Evolutionary conservation across 2,113 vertebrate species (phyloP).

Genomic region (Semicossyphus pulcher): DNA sequence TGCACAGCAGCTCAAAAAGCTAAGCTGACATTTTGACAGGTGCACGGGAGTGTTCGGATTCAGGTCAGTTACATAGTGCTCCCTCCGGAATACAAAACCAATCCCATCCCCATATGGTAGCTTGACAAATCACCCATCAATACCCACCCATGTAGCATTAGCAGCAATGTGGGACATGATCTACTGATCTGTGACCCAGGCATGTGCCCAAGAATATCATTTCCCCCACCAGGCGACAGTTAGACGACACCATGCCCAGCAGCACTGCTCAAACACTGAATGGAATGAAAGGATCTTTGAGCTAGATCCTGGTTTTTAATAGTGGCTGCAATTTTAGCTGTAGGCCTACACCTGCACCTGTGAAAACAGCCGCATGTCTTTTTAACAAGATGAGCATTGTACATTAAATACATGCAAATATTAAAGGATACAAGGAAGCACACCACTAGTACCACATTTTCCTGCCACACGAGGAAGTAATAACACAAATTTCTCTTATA

Average conservation of each 20-base stretch:
- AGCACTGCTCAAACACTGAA: slow-evolving; percentile 18
- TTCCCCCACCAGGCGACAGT: slow-evolving; percentile 59
- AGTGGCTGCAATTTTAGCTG: not conserved
- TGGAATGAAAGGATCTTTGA: slow-evolving; percentile 42
- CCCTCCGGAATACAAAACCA: slow-evolving; percentile 62
- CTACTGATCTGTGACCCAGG: slow-evolving; percentile 76
- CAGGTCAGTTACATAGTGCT: slow-evolving; percentile 32
- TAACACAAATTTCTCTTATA: too few relatives aligned
- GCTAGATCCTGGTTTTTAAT: slow-evolving; percentile 25
- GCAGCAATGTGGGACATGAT: slow-evolving; percentile 31
- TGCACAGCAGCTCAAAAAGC: slow-evolving; percentile 24
- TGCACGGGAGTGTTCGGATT: slow-evolving; percentile 41
- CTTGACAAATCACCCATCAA: slow-evolving; percentile 73
- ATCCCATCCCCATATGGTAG: slow-evolving; percentile 56
- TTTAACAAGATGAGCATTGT: too few relatives aligned
- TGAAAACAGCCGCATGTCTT: not conserved
- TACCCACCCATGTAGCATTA: slow-evolving; percentile 61
- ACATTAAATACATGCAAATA: too few relatives aligned
- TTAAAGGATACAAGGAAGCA: too few relatives aligned
- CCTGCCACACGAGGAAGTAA: too few relatives aligned
- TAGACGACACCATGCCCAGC: slow-evolving; percentile 49
- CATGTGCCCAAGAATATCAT: slow-evolving; percentile 74
- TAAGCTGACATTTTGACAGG: slow-evolving; percentile 63
- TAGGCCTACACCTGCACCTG: not conserved
- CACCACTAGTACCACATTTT: too few relatives aligned